Conservation (phyloP, 2,888 invertebrate genomes). For the Sialis fuliginosa region DNA sequence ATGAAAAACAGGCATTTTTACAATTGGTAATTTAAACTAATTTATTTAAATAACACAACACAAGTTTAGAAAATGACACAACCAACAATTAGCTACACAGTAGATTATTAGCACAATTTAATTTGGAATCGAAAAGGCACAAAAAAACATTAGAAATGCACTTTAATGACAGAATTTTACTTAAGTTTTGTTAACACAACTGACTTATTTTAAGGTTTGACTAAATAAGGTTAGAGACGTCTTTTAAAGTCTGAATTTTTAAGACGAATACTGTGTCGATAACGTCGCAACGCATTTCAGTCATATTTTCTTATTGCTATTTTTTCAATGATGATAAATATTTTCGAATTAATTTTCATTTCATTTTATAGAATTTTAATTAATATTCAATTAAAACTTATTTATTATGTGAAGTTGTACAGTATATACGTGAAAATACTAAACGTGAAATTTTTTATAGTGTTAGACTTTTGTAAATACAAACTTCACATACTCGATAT, state of each 20-base stretch:
- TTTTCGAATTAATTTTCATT: background rate
- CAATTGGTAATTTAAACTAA: background rate
- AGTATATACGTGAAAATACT: no score
- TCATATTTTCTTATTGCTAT: background rate
- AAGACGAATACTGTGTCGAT: background rate
- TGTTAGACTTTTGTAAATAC: no score
- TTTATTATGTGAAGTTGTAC: no score
- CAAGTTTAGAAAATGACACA: background rate
- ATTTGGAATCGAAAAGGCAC: no score
- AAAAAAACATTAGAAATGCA: no score
- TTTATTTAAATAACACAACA: background rate
- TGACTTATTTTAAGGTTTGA: slow-evolving; percentile 6
- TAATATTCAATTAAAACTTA: no score
- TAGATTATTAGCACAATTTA: no score
- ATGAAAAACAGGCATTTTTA: slow-evolving; percentile 96
- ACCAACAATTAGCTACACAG: background rate
- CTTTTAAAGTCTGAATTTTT: background rate
- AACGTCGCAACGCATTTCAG: background rate
- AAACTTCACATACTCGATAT: no score
- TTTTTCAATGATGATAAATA: background rate
- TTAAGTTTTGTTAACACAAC: background rate
- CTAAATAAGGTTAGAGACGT: slow-evolving; percentile 6
- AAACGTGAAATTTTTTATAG: no score
- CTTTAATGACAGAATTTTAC: background rate
- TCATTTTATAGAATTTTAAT: background rate